These are phyloP conservation scores for Papilio aristodemus DNA, from an alignment of 1,140 invertebrate genomes.

Conservation along the genomic window DNA sequence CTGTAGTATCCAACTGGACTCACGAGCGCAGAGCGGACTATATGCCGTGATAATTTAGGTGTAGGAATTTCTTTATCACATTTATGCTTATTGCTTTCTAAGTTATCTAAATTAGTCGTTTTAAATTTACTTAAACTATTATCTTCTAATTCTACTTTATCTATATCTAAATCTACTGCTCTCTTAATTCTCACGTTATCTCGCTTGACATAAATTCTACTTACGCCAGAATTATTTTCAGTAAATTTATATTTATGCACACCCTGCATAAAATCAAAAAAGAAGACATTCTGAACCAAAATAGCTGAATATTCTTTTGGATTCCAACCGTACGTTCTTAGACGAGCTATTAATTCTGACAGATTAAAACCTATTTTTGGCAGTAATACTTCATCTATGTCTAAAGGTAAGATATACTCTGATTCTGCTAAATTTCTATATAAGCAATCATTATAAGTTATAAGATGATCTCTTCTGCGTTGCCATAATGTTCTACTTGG, in stretches of 20 bases:
- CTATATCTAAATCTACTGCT: constrained; percentile 43
- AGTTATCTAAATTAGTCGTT: constrained; percentile 46
- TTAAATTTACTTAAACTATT: constrained; percentile 54
- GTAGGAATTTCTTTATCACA: constrained; percentile 52
- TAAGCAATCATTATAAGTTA: constrained; percentile 87
- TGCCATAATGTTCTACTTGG: constrained; percentile 83
- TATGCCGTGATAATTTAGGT: constrained; percentile 69
- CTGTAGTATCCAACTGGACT: constrained; percentile 84
- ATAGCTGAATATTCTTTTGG: constrained; percentile 81
- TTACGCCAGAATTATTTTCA: constrained; percentile 43
- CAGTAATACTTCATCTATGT: constrained; percentile 87
- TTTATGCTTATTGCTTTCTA: constrained; percentile 42
- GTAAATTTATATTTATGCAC: constrained; percentile 48
- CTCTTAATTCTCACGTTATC: constrained; percentile 63
- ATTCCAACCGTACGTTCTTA: constrained; percentile 69
- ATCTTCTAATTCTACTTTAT: constrained; percentile 69
- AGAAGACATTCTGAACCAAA: constrained; percentile 84
- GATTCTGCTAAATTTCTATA: constrained; percentile 85
- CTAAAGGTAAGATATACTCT: constrained; percentile 85
- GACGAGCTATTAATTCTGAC: constrained; percentile 74
- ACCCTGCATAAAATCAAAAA: constrained; percentile 80
- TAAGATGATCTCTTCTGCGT: constrained; percentile 85
- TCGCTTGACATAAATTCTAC: constrained; percentile 64
- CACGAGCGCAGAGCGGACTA: constrained; percentile 80
- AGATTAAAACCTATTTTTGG: constrained; percentile 82